Evolutionary conservation across 2,888 invertebrate species (phyloP), one percentile per base, ranked within the genome.

Genomic region (Andrena fulva): DNA sequence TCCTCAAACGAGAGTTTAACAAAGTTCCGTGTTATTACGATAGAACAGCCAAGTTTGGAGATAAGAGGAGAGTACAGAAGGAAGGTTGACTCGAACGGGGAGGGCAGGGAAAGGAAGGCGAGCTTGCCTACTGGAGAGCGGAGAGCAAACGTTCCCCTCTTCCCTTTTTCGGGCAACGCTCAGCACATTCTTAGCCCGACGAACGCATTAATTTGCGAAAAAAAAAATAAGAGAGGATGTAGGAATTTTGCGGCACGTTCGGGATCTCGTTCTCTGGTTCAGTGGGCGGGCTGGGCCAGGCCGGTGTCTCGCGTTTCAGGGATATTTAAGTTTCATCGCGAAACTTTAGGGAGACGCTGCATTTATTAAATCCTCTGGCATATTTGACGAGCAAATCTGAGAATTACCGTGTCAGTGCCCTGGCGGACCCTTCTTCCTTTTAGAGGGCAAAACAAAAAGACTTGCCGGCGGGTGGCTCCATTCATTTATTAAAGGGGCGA

Each of bases 21-120:
- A 88, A 88, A 88, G 85, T 88, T 88, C 85, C 82, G 60, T 82
- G 87, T 86, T 88, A 88, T 85, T 88, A 88, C 85, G 80, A 86
- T 75, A 73, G 87, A 85, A 86, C 82, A 84, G 88, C 79, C 74
- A 84, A 88, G 80, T 88, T 86, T 62, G 60, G 67, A 83, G 84
- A 83, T 85, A 86, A 86, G 83, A 69, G 24, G 66, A 42, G 77
- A 78, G 77, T 67, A 82, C 77, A 84, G 78, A 83, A 77, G 78
- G 78, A 62, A 83, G 80, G 60, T 70, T 78, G 80, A 76, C 73
- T 86, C 76, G 73, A 69, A 31, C 69, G 63, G 48, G 75, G 71
- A 27, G 62, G 66, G 42, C 3, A 1, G 3, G 12, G 42, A 12
- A 42, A 12, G 42, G 24, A 24, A 24, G 24, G 56, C 27, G 82